These are phyloP conservation scores for Barypeithes pellucidus DNA, from an alignment of 2,888 invertebrate species.

Conservation along the genomic window DNA sequence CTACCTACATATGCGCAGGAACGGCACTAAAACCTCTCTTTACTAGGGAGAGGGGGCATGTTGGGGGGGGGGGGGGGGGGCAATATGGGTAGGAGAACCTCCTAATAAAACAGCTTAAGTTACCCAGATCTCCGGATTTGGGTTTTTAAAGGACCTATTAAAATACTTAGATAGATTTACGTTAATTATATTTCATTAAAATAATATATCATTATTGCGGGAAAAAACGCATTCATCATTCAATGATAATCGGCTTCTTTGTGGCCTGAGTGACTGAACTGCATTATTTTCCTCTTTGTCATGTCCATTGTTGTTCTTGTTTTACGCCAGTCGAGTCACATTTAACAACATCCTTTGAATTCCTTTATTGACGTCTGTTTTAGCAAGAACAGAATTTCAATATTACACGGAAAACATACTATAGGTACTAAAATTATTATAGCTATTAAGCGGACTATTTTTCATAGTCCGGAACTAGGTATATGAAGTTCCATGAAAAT, in stretches of 20 bases:
- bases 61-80: too few relatives aligned
- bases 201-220: not conserved
- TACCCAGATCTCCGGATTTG: not conserved
- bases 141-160: not conserved
- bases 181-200: not conserved
- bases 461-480: too few relatives aligned
- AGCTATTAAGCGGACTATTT: too few relatives aligned
- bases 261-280: slow-evolving; percentile 14
- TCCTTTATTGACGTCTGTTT: not conserved
- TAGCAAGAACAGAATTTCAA: too few relatives aligned
- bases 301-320: slow-evolving; percentile 10
- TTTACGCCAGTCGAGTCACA: slow-evolving; percentile 1
- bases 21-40: too few relatives aligned
- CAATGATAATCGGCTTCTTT: slow-evolving; percentile 12
- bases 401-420: too few relatives aligned
- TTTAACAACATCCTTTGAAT: not conserved
- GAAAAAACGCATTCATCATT: not conserved
- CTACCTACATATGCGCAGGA: too few relatives aligned
- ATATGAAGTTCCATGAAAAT: too few relatives aligned
- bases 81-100: too few relatives aligned
- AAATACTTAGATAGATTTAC: not conserved
- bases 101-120: not conserved
- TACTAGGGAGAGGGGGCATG: too few relatives aligned
- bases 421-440: too few relatives aligned
- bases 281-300: slow-evolving; percentile 23